Evolutionary conservation across 1,140 invertebrate genomes (phyloP).

Genomic region (Apis laboriosa): DNA sequence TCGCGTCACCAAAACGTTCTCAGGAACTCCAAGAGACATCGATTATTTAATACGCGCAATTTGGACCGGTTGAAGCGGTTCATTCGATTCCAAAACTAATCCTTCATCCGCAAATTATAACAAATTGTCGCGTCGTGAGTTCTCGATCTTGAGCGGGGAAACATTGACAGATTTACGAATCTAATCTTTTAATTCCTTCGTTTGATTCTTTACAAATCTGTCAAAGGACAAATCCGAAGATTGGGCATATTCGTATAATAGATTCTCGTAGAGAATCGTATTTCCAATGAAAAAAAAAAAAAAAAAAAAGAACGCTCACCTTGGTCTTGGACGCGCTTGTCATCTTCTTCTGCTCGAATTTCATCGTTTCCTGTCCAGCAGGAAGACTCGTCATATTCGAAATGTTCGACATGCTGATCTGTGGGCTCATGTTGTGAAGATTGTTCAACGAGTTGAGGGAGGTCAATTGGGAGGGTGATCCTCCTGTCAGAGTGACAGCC

Average conservation of each 20-base stretch:
- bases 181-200: too few species aligned
- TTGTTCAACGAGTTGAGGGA: conserved; percentile 78
- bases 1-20: conserved; percentile 39
- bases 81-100: not conserved
- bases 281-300: too few species aligned
- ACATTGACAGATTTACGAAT: not conserved
- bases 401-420: conserved; percentile 72
- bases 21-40: conserved; percentile 2
- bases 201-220: too few species aligned
- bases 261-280: too few species aligned
- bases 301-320: conserved; percentile 61
- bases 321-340: conserved; percentile 90
- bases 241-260: too few species aligned
- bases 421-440: conserved; percentile 72
- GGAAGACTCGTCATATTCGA: conserved; percentile 73
- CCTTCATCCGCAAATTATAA: not conserved
- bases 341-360: conserved; percentile 89
- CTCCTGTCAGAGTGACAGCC: conserved; percentile 67
- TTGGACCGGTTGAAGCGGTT: conserved; percentile 4
- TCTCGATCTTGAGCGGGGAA: not conserved
- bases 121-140: not conserved
- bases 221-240: too few species aligned
- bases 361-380: conserved; percentile 84
- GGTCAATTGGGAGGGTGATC: conserved; percentile 77
- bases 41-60: conserved; percentile 34